Evolutionary conservation across 2,113 vertebrate species (phyloP).

Genomic region (Balaeniceps rex): DNA sequence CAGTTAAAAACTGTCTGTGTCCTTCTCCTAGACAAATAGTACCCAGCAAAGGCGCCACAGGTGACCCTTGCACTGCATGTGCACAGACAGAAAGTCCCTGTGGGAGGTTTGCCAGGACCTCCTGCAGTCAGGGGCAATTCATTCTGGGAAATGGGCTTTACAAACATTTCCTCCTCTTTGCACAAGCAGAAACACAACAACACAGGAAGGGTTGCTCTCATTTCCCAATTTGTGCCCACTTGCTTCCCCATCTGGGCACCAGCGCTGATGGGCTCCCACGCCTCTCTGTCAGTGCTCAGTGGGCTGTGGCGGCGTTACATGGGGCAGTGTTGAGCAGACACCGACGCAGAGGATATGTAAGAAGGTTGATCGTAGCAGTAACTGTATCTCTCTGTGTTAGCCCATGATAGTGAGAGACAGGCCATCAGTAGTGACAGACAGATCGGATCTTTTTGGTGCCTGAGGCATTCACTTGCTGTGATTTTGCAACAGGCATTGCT

Average conservation of each 20-base stretch:
- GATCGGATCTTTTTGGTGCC: neutral
- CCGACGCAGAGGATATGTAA: neutral
- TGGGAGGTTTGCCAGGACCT: neutral
- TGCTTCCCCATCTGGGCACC: neutral
- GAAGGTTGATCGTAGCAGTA: neutral
- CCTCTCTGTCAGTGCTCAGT: neutral
- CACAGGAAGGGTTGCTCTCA: neutral
- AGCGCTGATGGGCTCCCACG: neutral
- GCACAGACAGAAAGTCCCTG: neutral
- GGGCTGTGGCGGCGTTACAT: neutral
- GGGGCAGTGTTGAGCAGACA: neutral
- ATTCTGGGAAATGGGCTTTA: neutral
- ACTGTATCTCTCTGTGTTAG: neutral
- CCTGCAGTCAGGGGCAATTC: neutral
- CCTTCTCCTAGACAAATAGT: neutral
- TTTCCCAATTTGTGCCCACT: neutral
- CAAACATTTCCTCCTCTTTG: conserved; percentile 11
- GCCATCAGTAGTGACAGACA: neutral
- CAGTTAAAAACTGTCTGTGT: neutral
- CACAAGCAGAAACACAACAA: neutral
- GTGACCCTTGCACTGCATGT: neutral
- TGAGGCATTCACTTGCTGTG: neutral
- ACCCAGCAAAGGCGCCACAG: neutral
- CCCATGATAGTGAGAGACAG: neutral
- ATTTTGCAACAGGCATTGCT: neutral